Percentiles rank a stretch among this genome's conserved stretches.
Conservation (phyloP, 2,797 vertebrate species). For the Leptatherina wallacei region DNA sequence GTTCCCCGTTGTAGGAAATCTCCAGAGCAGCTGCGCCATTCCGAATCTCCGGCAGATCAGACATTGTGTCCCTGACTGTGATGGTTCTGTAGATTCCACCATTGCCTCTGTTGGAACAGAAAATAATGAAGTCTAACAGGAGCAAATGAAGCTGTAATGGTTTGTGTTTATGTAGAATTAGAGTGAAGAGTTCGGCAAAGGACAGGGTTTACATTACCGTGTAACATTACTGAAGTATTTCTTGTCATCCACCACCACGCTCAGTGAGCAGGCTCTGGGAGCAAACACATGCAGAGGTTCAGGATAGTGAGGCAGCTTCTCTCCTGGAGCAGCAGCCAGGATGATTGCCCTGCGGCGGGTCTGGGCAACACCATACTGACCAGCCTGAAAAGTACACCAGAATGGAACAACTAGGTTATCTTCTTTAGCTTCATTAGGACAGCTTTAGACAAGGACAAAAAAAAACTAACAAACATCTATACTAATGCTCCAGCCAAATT, state of each 20-base stretch:
- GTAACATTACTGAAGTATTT: constrained; percentile 95
- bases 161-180: not conserved
- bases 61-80: constrained; percentile 96
- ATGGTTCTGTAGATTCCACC: constrained; percentile 95
- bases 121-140: not conserved
- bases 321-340: constrained; percentile 93
- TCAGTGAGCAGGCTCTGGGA: constrained; percentile 93
- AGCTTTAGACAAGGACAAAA: not conserved
- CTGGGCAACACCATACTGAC: constrained; percentile 95
- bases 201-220: constrained; percentile 78
- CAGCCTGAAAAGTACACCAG: constrained; percentile 83
- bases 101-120: constrained; percentile 82
- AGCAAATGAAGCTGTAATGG: not conserved
- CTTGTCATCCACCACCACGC: constrained; percentile 94
- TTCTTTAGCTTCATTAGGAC: not conserved
- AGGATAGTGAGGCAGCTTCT: constrained; percentile 92
- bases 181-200: too few species aligned
- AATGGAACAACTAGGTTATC: not conserved
- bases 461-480: too few species aligned
- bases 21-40: constrained; percentile 91
- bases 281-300: constrained; percentile 96
- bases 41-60: constrained; percentile 94
- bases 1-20: constrained; percentile 96
- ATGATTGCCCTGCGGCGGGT: constrained; percentile 94
- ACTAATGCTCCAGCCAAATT: not conserved